These are phyloP conservation scores for Oscheius sp. DNA, from an alignment of 2,888 invertebrate species.

Conservation along the genomic window DNA sequence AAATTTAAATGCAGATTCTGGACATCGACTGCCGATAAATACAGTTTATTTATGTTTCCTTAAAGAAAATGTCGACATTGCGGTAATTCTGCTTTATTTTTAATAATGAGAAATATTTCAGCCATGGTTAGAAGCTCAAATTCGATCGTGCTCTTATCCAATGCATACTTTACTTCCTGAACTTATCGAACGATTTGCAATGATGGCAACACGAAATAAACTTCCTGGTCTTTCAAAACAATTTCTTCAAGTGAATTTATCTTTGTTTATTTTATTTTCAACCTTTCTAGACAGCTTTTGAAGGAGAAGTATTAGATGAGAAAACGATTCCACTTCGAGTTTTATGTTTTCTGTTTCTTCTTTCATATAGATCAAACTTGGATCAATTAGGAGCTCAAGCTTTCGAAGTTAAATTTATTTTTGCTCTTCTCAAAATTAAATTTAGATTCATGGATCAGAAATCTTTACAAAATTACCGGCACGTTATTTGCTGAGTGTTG, in stretches of 20 bases:
- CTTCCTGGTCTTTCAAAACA: constrained; percentile 24
- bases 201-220: background rate
- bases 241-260: constrained; percentile 19
- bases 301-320: constrained; percentile 42
- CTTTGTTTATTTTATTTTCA: background rate
- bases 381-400: constrained; percentile 34
- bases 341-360: constrained; percentile 41
- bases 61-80: constrained; percentile 22
- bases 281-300: constrained; percentile 40
- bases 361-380: constrained; percentile 41
- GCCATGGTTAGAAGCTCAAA: constrained; percentile 43
- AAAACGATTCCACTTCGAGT: constrained; percentile 38
- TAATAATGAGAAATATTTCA: constrained; percentile 7
- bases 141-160: constrained; percentile 32
- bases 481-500: constrained; percentile 49
- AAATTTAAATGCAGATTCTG: constrained; percentile 25
- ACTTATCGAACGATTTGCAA: constrained; percentile 42
- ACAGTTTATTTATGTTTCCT: constrained; percentile 42
- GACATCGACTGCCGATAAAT: constrained; percentile 38
- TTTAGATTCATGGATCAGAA: constrained; percentile 41
- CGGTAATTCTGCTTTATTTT: constrained; percentile 3
- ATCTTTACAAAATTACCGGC: constrained; percentile 49
- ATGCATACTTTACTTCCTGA: constrained; percentile 38
- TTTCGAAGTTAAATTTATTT: constrained; percentile 2
- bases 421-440: background rate